Evolutionary conservation across 2,797 vertebrate genomes (phyloP).

Genomic region (Scleropages formosus): DNA sequence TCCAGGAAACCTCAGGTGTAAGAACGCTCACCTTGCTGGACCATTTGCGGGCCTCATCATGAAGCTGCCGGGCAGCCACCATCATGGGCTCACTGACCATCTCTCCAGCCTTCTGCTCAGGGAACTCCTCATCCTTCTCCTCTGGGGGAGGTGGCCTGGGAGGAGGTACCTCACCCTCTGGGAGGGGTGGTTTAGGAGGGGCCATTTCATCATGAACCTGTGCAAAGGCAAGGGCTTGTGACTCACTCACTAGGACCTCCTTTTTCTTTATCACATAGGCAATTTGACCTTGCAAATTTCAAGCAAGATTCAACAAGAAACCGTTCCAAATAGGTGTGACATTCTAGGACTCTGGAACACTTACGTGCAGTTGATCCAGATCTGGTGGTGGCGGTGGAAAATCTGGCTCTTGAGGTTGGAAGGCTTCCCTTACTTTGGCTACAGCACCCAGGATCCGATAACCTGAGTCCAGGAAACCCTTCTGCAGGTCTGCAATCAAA

Average conservation of each 20-base stretch:
- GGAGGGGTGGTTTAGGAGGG: constrained; percentile 93
- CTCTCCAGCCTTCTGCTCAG: constrained; percentile 91
- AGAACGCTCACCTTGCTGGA: constrained; percentile 79
- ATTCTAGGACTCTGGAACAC: constrained; percentile 38
- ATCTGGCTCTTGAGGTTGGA: constrained; percentile 92
- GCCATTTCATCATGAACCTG: constrained; percentile 91
- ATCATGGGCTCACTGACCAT: constrained; percentile 97
- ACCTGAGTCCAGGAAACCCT: constrained; percentile 92
- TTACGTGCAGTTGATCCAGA: constrained; percentile 90
- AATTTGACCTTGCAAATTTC: background rate
- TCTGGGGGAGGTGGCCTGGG: constrained; percentile 94
- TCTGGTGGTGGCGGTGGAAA: constrained; percentile 96
- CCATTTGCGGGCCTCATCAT: constrained; percentile 97
- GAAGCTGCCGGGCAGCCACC: constrained; percentile 94
- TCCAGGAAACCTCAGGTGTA: background rate
- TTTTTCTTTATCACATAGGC: no score
- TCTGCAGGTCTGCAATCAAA: constrained; percentile 79
- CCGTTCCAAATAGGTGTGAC: background rate
- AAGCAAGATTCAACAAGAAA: background rate
- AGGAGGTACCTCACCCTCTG: constrained; percentile 92
- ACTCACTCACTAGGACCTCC: no score
- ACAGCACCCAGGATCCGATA: constrained; percentile 91
- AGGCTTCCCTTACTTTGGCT: constrained; percentile 94
- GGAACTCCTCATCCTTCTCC: constrained; percentile 97
- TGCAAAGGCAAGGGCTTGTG: background rate